A percentile compares a stretch with the other conserved stretches of the same genome.
Conservation (phyloP, 2,797 vertebrate species). For the Ctenosaura bakeri region DNA sequence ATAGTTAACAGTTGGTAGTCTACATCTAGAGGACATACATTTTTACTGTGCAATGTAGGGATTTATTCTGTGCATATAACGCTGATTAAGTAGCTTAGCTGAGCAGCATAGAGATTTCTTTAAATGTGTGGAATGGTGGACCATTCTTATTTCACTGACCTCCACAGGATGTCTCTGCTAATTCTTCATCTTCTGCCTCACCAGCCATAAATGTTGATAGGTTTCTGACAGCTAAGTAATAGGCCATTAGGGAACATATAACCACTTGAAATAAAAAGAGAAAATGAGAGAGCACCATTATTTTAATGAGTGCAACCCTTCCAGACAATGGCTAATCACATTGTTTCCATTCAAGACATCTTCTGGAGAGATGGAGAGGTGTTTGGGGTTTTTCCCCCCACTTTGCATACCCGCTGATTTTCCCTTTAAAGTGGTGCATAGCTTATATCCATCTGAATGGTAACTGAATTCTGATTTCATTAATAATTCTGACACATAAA, state of each 20-base stretch:
- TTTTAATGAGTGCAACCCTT: not conserved
- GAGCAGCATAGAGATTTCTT: not conserved
- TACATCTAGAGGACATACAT: not conserved
- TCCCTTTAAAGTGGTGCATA: not conserved
- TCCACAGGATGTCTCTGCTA: not conserved
- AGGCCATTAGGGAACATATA: not conserved
- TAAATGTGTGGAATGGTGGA: not conserved
- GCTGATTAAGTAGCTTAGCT: not conserved
- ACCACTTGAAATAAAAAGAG: constrained; percentile 6
- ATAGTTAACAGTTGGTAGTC: not conserved
- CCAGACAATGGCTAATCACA: constrained; percentile 10
- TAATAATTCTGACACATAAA: not conserved
- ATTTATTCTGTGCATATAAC: not conserved
- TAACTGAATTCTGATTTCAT: not conserved
- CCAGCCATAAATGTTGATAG: not conserved
- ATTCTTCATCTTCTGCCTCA: not conserved
- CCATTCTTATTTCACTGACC: not conserved
- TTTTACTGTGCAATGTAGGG: not conserved
- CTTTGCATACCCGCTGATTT: not conserved
- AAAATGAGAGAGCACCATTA: not conserved
- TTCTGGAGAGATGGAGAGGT: not conserved
- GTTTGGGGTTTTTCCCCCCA: not conserved
- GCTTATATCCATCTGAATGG: not conserved
- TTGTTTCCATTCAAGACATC: not conserved
- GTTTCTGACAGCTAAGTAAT: constrained; percentile 1